Base-by-base conservation (phyloP, 1,140 invertebrate species). In the Papilio glaucus region DNA sequence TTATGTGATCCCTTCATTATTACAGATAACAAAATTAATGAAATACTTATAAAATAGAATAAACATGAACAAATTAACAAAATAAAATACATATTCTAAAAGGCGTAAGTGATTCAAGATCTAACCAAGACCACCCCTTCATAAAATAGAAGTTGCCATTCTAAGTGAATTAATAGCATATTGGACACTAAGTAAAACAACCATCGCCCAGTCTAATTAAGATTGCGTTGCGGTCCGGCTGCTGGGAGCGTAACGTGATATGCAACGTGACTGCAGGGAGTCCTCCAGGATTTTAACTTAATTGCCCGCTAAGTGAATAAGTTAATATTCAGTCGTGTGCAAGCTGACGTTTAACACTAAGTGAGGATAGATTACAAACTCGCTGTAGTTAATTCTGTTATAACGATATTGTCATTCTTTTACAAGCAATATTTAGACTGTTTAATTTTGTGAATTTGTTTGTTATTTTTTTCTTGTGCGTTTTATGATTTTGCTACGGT, bases 231-330 rank as follows among this genome's bases (percentile, higher is more conserved):
- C 49, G 49, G 49, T 57, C 49, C 10, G 4, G 49, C 13, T 18
- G 21, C 39, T 41, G 8, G 0, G 49, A 24, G 21, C 45, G 9
- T 24, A 24, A 57, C 49, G 21, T 57, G 24, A 57, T 57, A 57
- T 57, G 49, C 49, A 57, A 33, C 21, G 49, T 57, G 49, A 57
- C 49, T 57, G 21, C 18, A 57, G 12, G 21, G 49, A 26, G 8
- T 18, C 49, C 49, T 57, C 24, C 49, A 57, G 49, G 49, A 18
- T 57, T 57, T 57, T 57, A 24, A 57, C 10, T 57, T 26, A 57
- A 57, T 57, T 13, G 21, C 24, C 49, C 12, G 21, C 18, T 57
- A 57, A 57, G 21, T 57, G 49, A 57, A 57, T 57, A 26, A 53
- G 49, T 9, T 53, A 21, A 41, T 41, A 45, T 45, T n/a, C 6